Evolutionary conservation across 2,113 vertebrate species (phyloP).

Genomic region (Myxocyprinus asiaticus): DNA sequence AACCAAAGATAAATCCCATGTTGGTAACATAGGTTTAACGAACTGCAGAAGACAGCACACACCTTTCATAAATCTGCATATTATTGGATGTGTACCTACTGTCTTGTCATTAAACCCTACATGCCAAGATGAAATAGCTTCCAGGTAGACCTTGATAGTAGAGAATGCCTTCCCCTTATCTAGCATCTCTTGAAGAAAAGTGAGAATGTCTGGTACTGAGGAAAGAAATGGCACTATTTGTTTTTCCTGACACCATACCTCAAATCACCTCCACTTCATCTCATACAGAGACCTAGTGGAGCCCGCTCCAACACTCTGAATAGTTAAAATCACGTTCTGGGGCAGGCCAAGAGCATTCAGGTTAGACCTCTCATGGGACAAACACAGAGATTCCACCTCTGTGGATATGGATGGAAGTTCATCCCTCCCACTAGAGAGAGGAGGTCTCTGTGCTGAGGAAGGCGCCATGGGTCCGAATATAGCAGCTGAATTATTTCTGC

Average conservation of each 20-base stretch:
- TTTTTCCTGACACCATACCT: no score
- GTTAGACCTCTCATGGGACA: background rate
- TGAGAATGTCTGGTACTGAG: no score
- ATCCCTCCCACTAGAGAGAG: no score
- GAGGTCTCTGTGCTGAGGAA: no score
- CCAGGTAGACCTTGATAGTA: background rate
- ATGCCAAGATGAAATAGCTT: background rate
- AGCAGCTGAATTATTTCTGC: no score
- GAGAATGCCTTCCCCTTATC: background rate
- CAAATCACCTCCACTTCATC: no score
- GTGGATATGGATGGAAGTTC: background rate
- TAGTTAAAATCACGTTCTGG: background rate
- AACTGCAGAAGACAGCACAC: background rate
- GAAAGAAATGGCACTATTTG: no score
- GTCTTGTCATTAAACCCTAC: no score
- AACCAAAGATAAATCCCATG: background rate
- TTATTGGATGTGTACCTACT: background rate
- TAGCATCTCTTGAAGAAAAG: background rate
- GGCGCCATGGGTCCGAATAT: no score
- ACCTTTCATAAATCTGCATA: background rate
- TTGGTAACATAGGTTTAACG: background rate
- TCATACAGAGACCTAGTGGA: background rate
- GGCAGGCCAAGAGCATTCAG: background rate
- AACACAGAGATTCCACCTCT: background rate
- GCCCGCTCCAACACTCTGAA: background rate